These are phyloP conservation scores for Solen grandis DNA, from an alignment of 1,140 invertebrate genomes.

Conservation along the genomic window DNA sequence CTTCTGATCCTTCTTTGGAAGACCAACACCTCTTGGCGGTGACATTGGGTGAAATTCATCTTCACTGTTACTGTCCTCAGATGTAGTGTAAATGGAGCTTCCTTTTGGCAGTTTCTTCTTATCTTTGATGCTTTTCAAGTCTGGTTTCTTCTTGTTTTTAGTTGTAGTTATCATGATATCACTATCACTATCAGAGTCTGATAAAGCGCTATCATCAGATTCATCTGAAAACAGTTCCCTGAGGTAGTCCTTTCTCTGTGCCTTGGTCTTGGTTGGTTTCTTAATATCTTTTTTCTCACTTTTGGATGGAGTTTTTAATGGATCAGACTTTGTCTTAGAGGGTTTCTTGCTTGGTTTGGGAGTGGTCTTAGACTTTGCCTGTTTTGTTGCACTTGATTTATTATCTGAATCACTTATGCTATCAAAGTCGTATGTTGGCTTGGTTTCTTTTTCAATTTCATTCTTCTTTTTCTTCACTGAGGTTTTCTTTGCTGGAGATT, in stretches of 20 bases:
- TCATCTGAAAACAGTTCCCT: constrained; percentile 57
- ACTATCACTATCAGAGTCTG: constrained; percentile 59
- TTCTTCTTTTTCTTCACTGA: constrained; percentile 46
- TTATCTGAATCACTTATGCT: constrained; percentile 55
- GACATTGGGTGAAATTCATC: constrained; percentile 49
- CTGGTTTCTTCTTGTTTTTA: constrained; percentile 38
- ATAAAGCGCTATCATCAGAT: constrained; percentile 54
- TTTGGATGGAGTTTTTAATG: constrained; percentile 22
- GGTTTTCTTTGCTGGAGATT: constrained; percentile 50
- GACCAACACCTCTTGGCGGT: constrained; percentile 37
- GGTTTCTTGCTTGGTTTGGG: constrained; percentile 33
- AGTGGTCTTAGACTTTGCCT: constrained; percentile 44
- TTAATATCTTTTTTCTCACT: constrained; percentile 56
- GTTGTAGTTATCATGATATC: constrained; percentile 39
- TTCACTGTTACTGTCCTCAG: constrained; percentile 50
- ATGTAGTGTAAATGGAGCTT: constrained; percentile 54
- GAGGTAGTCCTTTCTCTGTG: constrained; percentile 45
- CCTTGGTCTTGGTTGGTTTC: constrained; percentile 27
- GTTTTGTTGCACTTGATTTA: constrained; percentile 46
- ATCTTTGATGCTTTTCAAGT: constrained; percentile 31
- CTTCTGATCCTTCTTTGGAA: constrained; percentile 37
- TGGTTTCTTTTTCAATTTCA: constrained; percentile 15
- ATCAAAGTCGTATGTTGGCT: constrained; percentile 51
- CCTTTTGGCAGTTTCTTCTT: constrained; percentile 50
- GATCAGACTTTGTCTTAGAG: constrained; percentile 27